Evolutionary conservation across 2,888 invertebrate genomes (phyloP).

Genomic region (Allacma fusca): DNA sequence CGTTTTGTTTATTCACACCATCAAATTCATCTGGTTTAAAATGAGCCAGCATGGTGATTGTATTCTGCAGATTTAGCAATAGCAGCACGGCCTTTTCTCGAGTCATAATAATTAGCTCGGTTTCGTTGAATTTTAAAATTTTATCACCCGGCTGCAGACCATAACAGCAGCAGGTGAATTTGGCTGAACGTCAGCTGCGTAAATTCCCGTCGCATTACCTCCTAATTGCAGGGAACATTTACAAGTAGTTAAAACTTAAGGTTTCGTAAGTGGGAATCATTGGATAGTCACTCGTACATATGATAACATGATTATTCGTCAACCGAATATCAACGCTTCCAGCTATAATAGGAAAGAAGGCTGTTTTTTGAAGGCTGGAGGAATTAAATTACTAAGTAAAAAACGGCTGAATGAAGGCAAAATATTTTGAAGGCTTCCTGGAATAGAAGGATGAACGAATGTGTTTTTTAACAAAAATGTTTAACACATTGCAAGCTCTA

Average conservation of each 20-base stretch:
- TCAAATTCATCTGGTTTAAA: constrained; percentile 94
- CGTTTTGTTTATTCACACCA: constrained; percentile 82
- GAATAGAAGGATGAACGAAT: no score
- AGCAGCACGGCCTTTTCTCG: constrained; percentile 96
- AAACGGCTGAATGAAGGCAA: no score
- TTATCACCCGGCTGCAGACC: constrained; percentile 96
- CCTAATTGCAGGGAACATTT: constrained; percentile 68
- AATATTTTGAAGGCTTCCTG: no score
- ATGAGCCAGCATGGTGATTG: constrained; percentile 94
- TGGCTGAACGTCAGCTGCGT: constrained; percentile 97
- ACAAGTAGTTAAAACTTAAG: no score
- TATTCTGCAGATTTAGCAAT: constrained; percentile 87
- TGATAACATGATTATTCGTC: no score
- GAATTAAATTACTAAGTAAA: no score
- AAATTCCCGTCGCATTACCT: constrained; percentile 98
- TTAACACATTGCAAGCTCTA: no score
- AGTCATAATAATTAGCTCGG: constrained; percentile 96
- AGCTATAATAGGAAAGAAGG: no score
- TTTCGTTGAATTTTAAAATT: constrained; percentile 84
- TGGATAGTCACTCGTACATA: background rate
- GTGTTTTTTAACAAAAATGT: no score
- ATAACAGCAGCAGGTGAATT: constrained; percentile 92
- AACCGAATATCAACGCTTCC: constrained; percentile 90
- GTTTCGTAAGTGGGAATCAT: background rate
- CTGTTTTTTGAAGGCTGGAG: no score